Base-by-base conservation (phyloP, 92 coral and sea anemone species). In the Chrysogorgia sp. region DNA sequence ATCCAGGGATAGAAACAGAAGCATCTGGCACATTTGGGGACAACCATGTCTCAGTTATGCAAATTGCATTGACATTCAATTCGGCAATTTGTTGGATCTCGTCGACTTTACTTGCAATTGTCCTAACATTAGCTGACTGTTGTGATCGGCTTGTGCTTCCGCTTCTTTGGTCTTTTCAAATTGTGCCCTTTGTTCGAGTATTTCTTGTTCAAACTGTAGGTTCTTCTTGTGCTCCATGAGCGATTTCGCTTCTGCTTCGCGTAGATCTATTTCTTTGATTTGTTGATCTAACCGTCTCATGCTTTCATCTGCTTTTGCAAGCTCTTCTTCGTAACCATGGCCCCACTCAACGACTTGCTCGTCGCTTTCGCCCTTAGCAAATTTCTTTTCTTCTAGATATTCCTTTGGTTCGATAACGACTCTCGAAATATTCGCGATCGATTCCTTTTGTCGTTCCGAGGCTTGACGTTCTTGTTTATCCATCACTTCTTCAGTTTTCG, bases 301-400 rank as follows among this genome's bases (percentile, higher is more conserved):
- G 20, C 12, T 28, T 28, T 63, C 74, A 32, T 78, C 75, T 0
- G 59, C 76, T 29, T 6, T 17, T 19, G 68, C 76, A 17, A 78
- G 62, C n/a, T 78, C 74, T 6, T 78, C 40, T 29, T 78, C 75
- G 61, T 22, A 28, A 10, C 41, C 75, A 2, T 32, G 28, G 15
- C 63, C 45, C 83, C 76, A 63, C 22, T 14, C 24, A 1, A 76
- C 76, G 26, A 58, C 37, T 21, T 58, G 31, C 21, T 74, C 67
- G 5, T 55, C 67, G 48, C 65, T 78, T 47, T 88, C 89, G 31
- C 84, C 85, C 52, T 81, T 81, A 17, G 77, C 67, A 47, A 84
- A 88, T 59, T 84, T 88, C 58, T 84, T 88, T 61, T 88, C 85
- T 63, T 89, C 86, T 14, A 85, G 57, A 52, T 84, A 55, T 52